Evolutionary conservation across 2,888 invertebrate genomes (phyloP), one percentile per base, ranked within the genome.

Genomic region (Linnaemya vulpina): DNA sequence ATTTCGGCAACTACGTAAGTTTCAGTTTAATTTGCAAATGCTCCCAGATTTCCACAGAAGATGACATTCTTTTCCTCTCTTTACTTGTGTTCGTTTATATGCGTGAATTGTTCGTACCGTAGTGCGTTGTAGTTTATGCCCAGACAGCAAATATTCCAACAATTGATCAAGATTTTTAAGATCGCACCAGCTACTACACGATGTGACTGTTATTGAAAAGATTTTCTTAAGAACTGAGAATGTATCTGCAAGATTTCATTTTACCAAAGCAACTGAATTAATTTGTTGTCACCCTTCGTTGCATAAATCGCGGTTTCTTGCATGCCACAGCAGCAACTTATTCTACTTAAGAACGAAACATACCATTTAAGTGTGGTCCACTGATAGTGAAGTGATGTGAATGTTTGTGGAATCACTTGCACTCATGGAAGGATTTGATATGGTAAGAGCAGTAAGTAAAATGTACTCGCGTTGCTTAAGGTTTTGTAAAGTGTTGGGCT

Each of bases 251-350:
- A 51, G 63, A 73, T 62, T 76, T 76, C 53, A 58, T 62, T 70
- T 78, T 53, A 25, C 30, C 76, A 55, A 75, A 87, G 86, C 87
- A 86, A 87, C 89, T 89, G 92, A 91, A 92, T 91, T 91, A 92
- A 92, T 92, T 92, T 92, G 92, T 92, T 91, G 91, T 90, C 91
- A 89, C 90, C 90, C 89, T 86, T 84, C 84, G 87, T 83, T 87
- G 88, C 88, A 89, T 90, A 90, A 90, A 89, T 90, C 89, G 89
- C 87, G 35, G 38, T 62, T 51, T 51, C 46, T 30, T 46, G 13
- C 13, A 17, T 40, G 46, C 71, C 7, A 53, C 77, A 67, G 51
- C 67, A 79, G 55, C 70, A 71, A 82, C 82, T 81, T 74, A 78
- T 75, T 82, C 81, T 53, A 71, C 60, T 71, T 78, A 68, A 81